Percentiles rank a stretch among this genome's conserved stretches.
Evolutionary conservation across 2,888 invertebrate species (phyloP).

Genomic region (Meandrusa payeni): DNA sequence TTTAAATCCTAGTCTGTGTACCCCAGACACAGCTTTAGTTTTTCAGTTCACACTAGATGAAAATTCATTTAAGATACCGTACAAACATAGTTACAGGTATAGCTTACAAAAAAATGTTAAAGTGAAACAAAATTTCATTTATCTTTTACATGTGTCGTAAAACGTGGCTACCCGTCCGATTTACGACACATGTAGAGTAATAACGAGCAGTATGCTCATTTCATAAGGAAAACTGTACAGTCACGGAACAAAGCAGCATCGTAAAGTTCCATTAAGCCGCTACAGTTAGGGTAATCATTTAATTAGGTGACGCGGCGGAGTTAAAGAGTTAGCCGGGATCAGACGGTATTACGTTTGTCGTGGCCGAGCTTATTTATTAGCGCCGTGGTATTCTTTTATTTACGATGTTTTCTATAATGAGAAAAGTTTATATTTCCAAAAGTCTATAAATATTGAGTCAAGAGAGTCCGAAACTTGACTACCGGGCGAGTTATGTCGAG

Average conservation of each 20-base stretch:
- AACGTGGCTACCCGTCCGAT: too few relatives aligned
- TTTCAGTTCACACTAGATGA: too few relatives aligned
- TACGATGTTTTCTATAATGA: background rate
- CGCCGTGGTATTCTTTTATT: conserved; percentile 10
- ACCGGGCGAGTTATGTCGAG: too few relatives aligned
- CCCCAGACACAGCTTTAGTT: too few relatives aligned
- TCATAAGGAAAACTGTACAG: conserved; percentile 23
- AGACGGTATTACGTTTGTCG: conserved; percentile 38
- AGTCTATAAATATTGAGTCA: too few relatives aligned
- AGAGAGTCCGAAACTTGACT: too few relatives aligned
- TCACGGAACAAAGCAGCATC: conserved; percentile 20
- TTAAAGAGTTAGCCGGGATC: conserved; percentile 51
- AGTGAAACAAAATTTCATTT: too few relatives aligned
- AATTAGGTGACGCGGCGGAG: conserved; percentile 51
- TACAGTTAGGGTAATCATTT: conserved; percentile 53
- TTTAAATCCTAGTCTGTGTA: too few relatives aligned
- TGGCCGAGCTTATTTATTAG: conserved; percentile 41
- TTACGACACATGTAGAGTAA: conserved; percentile 3
- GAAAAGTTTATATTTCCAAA: conserved; percentile 8
- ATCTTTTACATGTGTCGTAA: too few relatives aligned
- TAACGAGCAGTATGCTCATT: conserved; percentile 2
- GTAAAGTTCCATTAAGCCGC: conserved; percentile 39
- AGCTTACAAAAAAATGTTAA: too few relatives aligned
- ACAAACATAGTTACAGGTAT: too few relatives aligned
- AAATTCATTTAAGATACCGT: too few relatives aligned